Percentiles rank a stretch among this genome's conserved stretches.
Conservation (phyloP, 2,888 invertebrate genomes). For the Thymelicus sylvestris region DNA sequence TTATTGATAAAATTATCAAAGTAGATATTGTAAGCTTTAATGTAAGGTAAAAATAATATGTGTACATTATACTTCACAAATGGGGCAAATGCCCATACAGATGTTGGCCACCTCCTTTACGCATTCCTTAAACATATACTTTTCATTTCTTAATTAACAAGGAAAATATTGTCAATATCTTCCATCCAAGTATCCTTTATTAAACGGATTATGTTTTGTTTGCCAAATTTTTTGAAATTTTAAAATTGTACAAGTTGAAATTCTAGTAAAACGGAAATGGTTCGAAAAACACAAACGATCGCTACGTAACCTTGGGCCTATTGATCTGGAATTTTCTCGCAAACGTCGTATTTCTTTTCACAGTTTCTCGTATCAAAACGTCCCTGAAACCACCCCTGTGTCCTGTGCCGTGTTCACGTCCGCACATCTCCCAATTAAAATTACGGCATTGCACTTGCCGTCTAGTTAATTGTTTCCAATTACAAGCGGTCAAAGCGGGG, state of each 20-base stretch:
- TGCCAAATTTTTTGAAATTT: background rate
- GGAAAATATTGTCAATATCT: background rate
- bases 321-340: slow-evolving; percentile 26
- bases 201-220: background rate
- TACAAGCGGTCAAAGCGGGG: slow-evolving; percentile 72
- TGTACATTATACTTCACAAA: too few species aligned
- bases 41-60: too few species aligned
- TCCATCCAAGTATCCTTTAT: background rate
- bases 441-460: slow-evolving; percentile 76
- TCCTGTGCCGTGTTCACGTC: slow-evolving; percentile 47
- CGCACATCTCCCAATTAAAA: slow-evolving; percentile 76
- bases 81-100: too few species aligned
- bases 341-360: slow-evolving; percentile 8
- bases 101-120: too few species aligned
- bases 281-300: slow-evolving; percentile 24
- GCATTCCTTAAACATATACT: background rate
- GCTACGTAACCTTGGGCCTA: slow-evolving; percentile 21
- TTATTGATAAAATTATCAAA: too few species aligned
- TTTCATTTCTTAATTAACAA: background rate
- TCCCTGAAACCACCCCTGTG: slow-evolving; percentile 40
- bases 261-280: slow-evolving; percentile 11
- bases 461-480: slow-evolving; percentile 81
- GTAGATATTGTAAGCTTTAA: too few species aligned
- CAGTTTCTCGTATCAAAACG: slow-evolving; percentile 17
- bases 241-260: background rate